Evolutionary conservation across 2,113 vertebrate species (phyloP), one percentile per base, ranked within the genome.

Genomic region (Actinemys pallida): DNA sequence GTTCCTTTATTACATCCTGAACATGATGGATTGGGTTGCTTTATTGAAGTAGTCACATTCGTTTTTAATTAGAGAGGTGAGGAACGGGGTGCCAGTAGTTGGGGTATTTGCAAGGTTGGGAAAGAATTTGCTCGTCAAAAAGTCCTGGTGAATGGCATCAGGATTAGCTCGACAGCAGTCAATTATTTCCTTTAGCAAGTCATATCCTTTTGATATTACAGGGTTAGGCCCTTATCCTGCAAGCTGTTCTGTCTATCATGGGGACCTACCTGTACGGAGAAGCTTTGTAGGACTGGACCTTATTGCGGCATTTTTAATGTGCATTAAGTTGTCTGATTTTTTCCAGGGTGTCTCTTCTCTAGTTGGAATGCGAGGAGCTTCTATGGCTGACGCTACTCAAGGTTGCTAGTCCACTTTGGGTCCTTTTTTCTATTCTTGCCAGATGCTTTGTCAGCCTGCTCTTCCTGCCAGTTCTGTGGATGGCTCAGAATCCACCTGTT

Each of bases 11-110:
- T 97, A 76, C 88, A 93, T 90, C 90, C 86, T 95, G 97, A 97
- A 29, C 97, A 97, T 98, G 98, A 98, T 98, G 98, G 97, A 98
- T 98, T 96, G 97, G 86, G 1, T 96, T 94, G 94, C 96, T 95
- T 98, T 98, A 98, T 98, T 98, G 97, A 98, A 96, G 96, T 93
- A 90, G 96, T 97, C 95, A 49, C 47, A 83, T 91, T 75, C 93
- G 86, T 96, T 97, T 98, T 98, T 98, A 98, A 98, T 98, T 98
- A 98, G 98, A 97, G 97, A 97, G 90, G 87, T 95, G 97, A 98
- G 96, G 97, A 96, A 98, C 95, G 96, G 95, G 95, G 96, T 98
- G 96, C 97, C 97, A 94, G 96, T 90, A 96, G 96, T 98, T 98
- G 97, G 98, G 91, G 89, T 97, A 95, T 98, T 98, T 98, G 97